Evolutionary conservation across 2,797 vertebrate genomes (phyloP), one percentile per base, ranked within the genome.

Genomic region (Leptodactylus fallax): DNA sequence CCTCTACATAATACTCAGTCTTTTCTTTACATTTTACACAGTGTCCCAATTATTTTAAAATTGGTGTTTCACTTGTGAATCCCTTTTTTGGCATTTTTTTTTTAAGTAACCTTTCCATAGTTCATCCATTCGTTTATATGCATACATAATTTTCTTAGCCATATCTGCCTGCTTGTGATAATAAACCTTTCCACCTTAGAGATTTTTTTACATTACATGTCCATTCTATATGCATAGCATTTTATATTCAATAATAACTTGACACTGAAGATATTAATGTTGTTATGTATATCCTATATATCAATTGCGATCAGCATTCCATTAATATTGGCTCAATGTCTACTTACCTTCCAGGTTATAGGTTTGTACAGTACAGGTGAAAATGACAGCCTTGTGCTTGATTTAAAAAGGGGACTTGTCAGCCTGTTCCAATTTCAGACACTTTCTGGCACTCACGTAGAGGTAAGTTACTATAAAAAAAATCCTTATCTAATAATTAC

Each of bases 351-450:
- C 12, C 85, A 95, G 93, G 81, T 94, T 2, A 88, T 92, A 85
- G 88, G 80, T 7, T 36, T 92, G 49, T 93, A 93, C 0, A 83
- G 87, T 53, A 76, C 92, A 0, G 7, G 78, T 81, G 85, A 72
- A 0, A 90, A 88, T 80, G 90, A 72, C 3, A 12, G 87, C 55
- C 90, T 90, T 55, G 76, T 67, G 6, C 81, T 92, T 0, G 92
- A 93, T 61, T 77, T 93, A 87, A 95, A 94, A 71, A 88, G 92
- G 76, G 94, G 94, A 0, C 19, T 94, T 9, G 0, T 90, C 90
- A 91, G 92, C 1, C 90, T 95, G 56, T 84, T 95, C 87, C 94
- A 95, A 86, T 81, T 93, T 21, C 93, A 93, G 87, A 72, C 79
- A 23, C 86, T 91, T 0, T 0, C 88, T 0, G 87, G 92, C 78